Conservation (phyloP, 2,888 invertebrate species). For the Plagiodera versicolora region DNA sequence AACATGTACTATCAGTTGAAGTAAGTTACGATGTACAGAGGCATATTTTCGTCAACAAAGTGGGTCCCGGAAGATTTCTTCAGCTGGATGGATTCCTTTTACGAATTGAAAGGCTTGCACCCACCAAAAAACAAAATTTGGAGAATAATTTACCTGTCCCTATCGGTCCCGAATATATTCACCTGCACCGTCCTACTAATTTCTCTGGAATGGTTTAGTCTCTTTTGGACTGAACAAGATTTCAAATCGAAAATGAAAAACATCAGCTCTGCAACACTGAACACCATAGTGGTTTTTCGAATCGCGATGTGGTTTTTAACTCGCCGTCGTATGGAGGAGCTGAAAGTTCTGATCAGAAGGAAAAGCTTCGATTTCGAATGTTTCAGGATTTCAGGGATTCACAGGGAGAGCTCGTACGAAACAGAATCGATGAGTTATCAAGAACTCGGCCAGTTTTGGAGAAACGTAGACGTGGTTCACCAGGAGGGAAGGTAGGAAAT, state of each 20-base stretch:
- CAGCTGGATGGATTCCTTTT: conserved; percentile 13
- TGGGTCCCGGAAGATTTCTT: conserved; percentile 17
- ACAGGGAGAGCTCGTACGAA: not conserved
- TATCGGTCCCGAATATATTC: conserved; percentile 16
- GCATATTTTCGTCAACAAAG: not conserved
- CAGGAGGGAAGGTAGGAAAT: not conserved
- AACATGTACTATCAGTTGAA: no score
- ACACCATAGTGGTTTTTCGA: conserved; percentile 14
- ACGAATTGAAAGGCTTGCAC: conserved; percentile 12
- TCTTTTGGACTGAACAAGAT: conserved; percentile 6
- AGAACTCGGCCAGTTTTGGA: not conserved
- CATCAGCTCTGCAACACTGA: conserved; percentile 13
- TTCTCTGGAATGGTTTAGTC: conserved; percentile 8
- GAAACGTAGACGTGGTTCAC: not conserved
- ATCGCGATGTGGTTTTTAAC: conserved; percentile 12
- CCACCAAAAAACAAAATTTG: conserved; percentile 16
- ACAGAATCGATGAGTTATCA: not conserved
- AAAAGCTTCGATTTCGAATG: conserved; percentile 17
- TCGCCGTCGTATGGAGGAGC: not conserved
- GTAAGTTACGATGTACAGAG: not conserved
- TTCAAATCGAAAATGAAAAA: conserved; percentile 18
- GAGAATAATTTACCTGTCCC: conserved; percentile 11
- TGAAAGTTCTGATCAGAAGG: conserved; percentile 5
- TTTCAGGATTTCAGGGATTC: conserved; percentile 10
- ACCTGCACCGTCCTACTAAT: conserved; percentile 2